phyloP scores from a whole-genome alignment of 2,113 vertebrate genomes.

The Ovis canadensis region DNA sequence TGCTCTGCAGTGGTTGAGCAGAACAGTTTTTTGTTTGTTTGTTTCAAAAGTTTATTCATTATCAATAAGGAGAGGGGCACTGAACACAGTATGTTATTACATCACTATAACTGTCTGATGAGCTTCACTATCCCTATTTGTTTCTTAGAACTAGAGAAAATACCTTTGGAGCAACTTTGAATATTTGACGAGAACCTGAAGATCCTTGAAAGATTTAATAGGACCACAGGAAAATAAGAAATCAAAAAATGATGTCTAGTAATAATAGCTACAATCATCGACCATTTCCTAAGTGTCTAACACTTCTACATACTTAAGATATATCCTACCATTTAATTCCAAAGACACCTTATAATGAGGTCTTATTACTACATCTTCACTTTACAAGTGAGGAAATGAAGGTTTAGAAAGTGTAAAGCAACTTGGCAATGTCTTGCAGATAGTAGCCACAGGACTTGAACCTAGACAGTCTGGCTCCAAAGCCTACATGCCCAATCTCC shows the following conservation, averaged over 20 bases:
- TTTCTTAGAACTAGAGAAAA: slow-evolving; percentile 19
- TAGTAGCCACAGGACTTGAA: slow-evolving; percentile 49
- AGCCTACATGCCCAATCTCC: not conserved
- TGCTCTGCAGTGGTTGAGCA: not conserved
- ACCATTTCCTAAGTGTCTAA: not conserved
- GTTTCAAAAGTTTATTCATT: not conserved
- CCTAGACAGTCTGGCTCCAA: slow-evolving; percentile 48
- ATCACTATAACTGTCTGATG: not conserved
- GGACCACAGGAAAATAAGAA: not conserved
- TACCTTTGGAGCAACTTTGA: not conserved
- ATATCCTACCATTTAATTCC: slow-evolving; percentile 37
- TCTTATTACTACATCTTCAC: slow-evolving; percentile 4
- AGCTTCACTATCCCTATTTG: not conserved
- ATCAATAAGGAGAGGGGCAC: not conserved
- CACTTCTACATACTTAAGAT: not conserved
- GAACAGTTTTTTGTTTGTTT: not conserved
- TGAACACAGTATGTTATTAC: not conserved
- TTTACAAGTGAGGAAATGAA: slow-evolving; percentile 42
- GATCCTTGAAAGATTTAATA: slow-evolving; percentile 33
- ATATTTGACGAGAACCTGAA: not conserved
- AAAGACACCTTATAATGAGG: not conserved
- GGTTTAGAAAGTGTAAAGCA: slow-evolving; percentile 38
- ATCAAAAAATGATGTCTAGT: slow-evolving; percentile 25
- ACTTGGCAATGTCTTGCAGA: slow-evolving; percentile 7
- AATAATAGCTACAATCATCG: not conserved